A percentile compares a stretch with the other conserved stretches of the same genome.
Conservation (phyloP, 2,797 vertebrate species). For the Acanthurus lineatus region DNA sequence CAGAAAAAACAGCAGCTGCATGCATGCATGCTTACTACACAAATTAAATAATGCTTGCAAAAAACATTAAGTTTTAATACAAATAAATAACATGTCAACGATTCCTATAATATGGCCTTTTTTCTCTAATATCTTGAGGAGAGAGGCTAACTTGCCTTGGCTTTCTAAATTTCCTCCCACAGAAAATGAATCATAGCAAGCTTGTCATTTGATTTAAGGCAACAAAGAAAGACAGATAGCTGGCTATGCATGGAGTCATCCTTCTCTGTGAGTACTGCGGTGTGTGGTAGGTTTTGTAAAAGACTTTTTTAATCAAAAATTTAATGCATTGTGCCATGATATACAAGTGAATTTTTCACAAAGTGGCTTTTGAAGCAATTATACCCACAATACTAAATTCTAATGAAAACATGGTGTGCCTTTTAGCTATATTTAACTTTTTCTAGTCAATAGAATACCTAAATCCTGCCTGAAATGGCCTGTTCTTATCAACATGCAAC, state of each 20-base stretch:
- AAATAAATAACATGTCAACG: no score
- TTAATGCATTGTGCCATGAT: not conserved
- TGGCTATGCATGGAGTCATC: not conserved
- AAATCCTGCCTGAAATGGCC: constrained; percentile 5
- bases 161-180: not conserved
- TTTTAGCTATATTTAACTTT: constrained; percentile 11
- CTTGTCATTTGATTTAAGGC: not conserved
- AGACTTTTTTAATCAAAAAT: not conserved
- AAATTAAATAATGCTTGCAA: not conserved
- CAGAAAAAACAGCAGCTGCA: not conserved
- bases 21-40: not conserved
- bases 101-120: not conserved
- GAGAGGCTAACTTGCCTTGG: not conserved
- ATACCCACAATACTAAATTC: not conserved
- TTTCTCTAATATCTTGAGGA: not conserved
- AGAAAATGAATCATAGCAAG: not conserved
- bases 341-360: constrained; percentile 16
- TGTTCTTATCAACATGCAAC: constrained; percentile 4
- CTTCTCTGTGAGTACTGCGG: not conserved
- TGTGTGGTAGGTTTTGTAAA: not conserved
- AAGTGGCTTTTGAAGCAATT: not conserved
- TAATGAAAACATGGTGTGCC: not conserved
- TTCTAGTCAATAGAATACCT: constrained; percentile 2
- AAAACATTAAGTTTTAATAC: not conserved
- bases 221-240: not conserved